Evolutionary conservation across 2,888 invertebrate genomes (phyloP).

Genomic region (Tachina grossa): DNA sequence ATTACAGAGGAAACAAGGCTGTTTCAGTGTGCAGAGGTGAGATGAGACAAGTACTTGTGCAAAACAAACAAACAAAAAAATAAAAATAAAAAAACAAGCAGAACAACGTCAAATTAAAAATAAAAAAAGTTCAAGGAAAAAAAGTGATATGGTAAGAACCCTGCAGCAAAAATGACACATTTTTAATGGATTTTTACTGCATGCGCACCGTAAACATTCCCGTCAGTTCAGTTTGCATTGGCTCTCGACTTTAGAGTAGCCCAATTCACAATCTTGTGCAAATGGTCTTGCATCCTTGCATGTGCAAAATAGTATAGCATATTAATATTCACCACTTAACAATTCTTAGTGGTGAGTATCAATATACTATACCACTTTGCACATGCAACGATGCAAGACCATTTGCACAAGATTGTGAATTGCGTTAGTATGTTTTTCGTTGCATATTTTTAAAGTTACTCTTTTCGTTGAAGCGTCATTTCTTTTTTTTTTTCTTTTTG

Average conservation of each 20-base stretch:
- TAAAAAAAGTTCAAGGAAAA: slow-evolving; percentile 11
- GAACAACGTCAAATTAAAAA: slow-evolving; percentile 36
- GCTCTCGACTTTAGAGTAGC: slow-evolving; percentile 9
- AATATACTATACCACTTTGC: too few relatives aligned
- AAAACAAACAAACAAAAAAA: slow-evolving; percentile 25
- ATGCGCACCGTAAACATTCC: slow-evolving; percentile 52
- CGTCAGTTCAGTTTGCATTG: slow-evolving; percentile 37
- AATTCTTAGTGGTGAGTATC: too few relatives aligned
- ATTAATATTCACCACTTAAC: too few relatives aligned
- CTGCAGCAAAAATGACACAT: slow-evolving; percentile 71
- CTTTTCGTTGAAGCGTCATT: neutral
- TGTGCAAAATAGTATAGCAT: too few relatives aligned
- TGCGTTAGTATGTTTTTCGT: too few relatives aligned
- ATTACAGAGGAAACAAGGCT: slow-evolving; percentile 36
- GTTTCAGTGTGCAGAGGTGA: slow-evolving; percentile 43
- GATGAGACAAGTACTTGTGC: slow-evolving; percentile 31
- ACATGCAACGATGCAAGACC: too few relatives aligned
- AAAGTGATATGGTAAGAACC: slow-evolving; percentile 48
- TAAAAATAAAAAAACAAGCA: slow-evolving; percentile 23
- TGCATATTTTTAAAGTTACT: slow-evolving; percentile 24
- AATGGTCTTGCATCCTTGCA: too few relatives aligned
- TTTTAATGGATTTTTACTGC: slow-evolving; percentile 71
- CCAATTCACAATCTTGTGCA: too few relatives aligned
- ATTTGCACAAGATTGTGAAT: too few relatives aligned
- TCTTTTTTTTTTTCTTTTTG: slow-evolving; percentile 2